Percentiles rank a stretch among this genome's conserved stretches.
phyloP scores from a whole-genome alignment of 2,888 invertebrate genomes.

The Cantharis nigra region DNA sequence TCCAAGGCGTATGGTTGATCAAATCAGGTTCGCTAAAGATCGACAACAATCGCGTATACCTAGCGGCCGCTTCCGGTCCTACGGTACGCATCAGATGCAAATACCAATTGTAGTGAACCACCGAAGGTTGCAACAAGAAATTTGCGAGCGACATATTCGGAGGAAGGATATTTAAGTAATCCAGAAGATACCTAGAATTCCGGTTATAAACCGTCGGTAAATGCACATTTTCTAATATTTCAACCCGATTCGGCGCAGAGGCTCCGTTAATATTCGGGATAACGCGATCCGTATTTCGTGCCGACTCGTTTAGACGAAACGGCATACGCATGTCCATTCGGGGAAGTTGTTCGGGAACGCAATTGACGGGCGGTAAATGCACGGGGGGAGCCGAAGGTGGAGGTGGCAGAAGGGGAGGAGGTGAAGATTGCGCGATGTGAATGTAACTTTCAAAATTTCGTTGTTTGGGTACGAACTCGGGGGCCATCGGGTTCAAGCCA shows the following conservation, averaged over 20 bases:
- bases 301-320: not conserved
- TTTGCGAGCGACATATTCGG: constrained; percentile 63
- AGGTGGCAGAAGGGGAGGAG: not conserved
- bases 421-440: constrained; percentile 40
- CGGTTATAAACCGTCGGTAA: constrained; percentile 51
- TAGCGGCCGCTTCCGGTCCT: constrained; percentile 56
- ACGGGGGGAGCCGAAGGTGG: constrained; percentile 23
- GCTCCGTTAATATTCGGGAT: not conserved
- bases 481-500: constrained; percentile 80
- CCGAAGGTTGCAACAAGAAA: constrained; percentile 59
- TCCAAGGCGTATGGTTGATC: not conserved
- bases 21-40: not conserved
- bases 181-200: constrained; percentile 36
- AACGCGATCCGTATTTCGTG: not conserved
- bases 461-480: constrained; percentile 75
- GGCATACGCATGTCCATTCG: not conserved
- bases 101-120: constrained; percentile 57
- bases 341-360: not conserved
- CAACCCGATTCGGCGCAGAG: constrained; percentile 54
- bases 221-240: constrained; percentile 64
- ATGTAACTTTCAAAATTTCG: constrained; percentile 58
- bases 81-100: constrained; percentile 60
- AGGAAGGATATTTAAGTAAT: constrained; percentile 57
- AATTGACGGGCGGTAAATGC: constrained; percentile 31
- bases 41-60: not conserved